Conservation (phyloP, 1,140 invertebrate species). For the Micrasema minimum region DNA sequence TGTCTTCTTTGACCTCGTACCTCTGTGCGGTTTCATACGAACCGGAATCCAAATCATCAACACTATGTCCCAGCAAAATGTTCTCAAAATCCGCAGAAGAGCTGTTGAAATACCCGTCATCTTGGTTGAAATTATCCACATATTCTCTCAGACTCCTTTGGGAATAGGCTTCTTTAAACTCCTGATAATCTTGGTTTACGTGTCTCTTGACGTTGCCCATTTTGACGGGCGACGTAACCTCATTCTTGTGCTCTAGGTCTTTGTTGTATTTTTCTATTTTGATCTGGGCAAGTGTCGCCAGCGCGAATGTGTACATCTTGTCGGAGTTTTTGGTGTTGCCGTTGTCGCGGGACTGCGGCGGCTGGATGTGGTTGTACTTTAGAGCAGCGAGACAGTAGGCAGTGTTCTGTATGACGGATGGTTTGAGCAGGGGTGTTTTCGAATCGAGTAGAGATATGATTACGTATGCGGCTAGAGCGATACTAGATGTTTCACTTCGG, state of each 20-base stretch:
- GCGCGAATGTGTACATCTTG: conserved; percentile 65
- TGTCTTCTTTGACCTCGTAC: not conserved
- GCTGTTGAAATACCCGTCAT: not conserved
- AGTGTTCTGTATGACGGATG: conserved; percentile 65
- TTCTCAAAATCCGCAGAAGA: conserved; percentile 1
- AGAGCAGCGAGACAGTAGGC: conserved; percentile 68
- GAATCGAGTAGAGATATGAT: conserved; percentile 73
- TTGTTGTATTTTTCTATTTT: conserved; percentile 49
- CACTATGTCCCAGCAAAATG: too few species aligned
- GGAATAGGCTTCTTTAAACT: not conserved
- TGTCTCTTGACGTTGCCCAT: conserved; percentile 14
- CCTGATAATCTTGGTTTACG: not conserved
- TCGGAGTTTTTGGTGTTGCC: conserved; percentile 16
- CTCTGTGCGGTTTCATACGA: not conserved
- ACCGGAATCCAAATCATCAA: not conserved
- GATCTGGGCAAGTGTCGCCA: conserved; percentile 66
- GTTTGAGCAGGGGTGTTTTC: conserved; percentile 58
- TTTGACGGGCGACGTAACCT: conserved; percentile 28
- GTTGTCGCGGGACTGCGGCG: conserved; percentile 56
- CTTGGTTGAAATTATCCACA: conserved; percentile 3
- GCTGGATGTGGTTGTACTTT: conserved; percentile 46
- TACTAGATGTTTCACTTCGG: conserved; percentile 69
- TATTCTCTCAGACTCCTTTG: conserved; percentile 12
- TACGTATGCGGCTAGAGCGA: conserved; percentile 75
- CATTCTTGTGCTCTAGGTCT: conserved; percentile 26